These are phyloP conservation scores for Herpetotheres cachinnans DNA, from an alignment of 2,113 vertebrate genomes.

Conservation along the genomic window DNA sequence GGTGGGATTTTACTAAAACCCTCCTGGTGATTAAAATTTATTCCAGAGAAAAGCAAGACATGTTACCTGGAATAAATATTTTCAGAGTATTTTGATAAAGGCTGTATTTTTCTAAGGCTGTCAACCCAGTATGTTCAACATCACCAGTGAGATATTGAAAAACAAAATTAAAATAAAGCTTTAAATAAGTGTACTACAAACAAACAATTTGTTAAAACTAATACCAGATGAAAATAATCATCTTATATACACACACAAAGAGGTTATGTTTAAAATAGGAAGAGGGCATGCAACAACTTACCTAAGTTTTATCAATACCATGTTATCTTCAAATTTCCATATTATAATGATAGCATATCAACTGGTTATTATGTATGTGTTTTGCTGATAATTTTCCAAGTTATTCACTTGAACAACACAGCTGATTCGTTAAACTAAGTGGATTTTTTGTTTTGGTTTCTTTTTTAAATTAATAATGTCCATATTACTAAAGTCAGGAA, in stretches of 20 bases:
- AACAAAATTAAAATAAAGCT: neutral
- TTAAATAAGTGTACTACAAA: neutral
- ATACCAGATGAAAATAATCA: neutral
- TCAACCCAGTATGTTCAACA: neutral
- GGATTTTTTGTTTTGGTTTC: accelerated
- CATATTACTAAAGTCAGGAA: neutral
- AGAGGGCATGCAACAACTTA: neutral
- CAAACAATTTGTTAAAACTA: neutral
- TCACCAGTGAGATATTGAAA: neutral
- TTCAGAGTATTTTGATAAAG: neutral
- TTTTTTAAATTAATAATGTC: neutral
- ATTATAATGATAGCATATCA: neutral
- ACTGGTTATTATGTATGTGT: neutral
- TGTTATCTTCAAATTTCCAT: neutral
- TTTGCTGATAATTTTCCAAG: neutral
- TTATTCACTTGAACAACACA: neutral
- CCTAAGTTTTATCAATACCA: neutral
- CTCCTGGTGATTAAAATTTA: neutral
- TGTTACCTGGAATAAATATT: accelerated
- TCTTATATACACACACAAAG: neutral
- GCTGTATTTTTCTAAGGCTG: neutral
- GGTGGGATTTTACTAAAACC: neutral
- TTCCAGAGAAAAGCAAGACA: neutral
- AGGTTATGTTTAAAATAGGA: neutral
- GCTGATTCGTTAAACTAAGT: neutral